These are phyloP conservation scores for Channa striata DNA, from an alignment of 2,797 vertebrate species.

Conservation along the genomic window DNA sequence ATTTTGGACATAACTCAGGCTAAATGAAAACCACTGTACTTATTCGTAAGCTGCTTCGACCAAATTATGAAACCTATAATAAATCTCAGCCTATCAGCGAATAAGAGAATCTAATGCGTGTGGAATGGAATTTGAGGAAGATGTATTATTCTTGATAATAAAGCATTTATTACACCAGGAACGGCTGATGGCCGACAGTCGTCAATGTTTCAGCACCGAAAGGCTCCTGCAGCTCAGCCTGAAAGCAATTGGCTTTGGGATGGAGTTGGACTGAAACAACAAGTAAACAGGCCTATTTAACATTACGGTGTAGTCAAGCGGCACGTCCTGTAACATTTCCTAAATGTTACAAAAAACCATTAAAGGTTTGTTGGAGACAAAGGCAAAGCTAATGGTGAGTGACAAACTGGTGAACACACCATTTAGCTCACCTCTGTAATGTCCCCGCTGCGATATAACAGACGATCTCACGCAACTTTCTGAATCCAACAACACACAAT, in stretches of 20 bases:
- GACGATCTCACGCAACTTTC: conserved; percentile 5
- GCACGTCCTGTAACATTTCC: conserved; percentile 26
- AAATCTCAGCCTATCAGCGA: conserved; percentile 63
- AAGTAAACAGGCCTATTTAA: conserved; percentile 47
- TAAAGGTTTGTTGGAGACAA: conserved; percentile 21
- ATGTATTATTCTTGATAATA: conserved; percentile 57
- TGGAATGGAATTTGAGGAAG: conserved; percentile 66
- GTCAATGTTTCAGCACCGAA: conserved; percentile 72
- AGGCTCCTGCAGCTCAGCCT: conserved; percentile 45
- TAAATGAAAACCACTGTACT: conserved; percentile 19
- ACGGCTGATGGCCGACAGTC: conserved; percentile 61
- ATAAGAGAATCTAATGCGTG: conserved; percentile 63
- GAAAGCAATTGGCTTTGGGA: conserved; percentile 43
- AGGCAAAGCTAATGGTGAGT: conserved; percentile 32
- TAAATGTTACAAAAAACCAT: conserved; percentile 17
- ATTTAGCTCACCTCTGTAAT: conserved; percentile 17
- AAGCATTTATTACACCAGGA: conserved; percentile 73
- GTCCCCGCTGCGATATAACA: conserved; percentile 11
- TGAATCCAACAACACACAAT: conserved; percentile 1
- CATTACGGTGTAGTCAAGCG: conserved; percentile 26
- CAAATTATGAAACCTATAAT: conserved; percentile 34
- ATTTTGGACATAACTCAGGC: conserved; percentile 28
- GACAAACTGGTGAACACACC: conserved; percentile 14
- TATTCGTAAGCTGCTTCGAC: conserved; percentile 37
- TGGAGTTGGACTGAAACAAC: conserved; percentile 46